Evolutionary conservation across 2,797 vertebrate species (phyloP), one percentile per base, ranked within the genome.

Genomic region (Thalassophryne amazonica): DNA sequence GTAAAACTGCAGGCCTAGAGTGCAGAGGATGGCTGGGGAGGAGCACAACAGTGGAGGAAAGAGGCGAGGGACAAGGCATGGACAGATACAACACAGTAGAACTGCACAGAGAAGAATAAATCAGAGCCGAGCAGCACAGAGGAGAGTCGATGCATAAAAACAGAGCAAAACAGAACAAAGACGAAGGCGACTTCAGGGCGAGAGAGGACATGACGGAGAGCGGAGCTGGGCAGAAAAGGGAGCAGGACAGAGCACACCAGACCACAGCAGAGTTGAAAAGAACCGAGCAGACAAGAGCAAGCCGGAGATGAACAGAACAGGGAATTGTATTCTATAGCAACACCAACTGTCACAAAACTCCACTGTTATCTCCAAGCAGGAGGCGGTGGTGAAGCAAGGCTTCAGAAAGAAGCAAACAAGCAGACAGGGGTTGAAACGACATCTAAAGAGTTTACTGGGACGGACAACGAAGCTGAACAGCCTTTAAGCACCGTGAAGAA

Each of bases 1-100:
- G 85, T 56, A 27, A 76, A 61, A 30, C 77, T 58, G 70, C 59
- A 48, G 78, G 69, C 76, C 63, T 66, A 72, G 50, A 73, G 72
- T 1, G 33, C 48, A 60, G 59, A 40, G 37, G 24, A 20, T 19
- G 55, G n/a, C 20, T 33, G 45, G 33, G 65, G 68, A 69, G 45
- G 72, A 66, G 51, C 18, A 28, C 30, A 40, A 16, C 8, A 9
- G 29, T 10, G 32, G 34, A 51, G 52, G 38, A 25, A 39, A 59
- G 47, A 66, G 64, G 6, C 1, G 1, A 0, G 41, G 6, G 19
- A 20, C 34, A 30, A 11, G 33, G 24, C 34, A 38, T 20, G 46
- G 56, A 32, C 8, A 23, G 34, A 39, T 43, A 31, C 33, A 57
- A 23, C 4, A 18, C 7, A 38, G 46, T 7, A 28, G 24, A 58